Base-by-base conservation (phyloP, 2,888 invertebrate genomes). In the Actias luna region DNA sequence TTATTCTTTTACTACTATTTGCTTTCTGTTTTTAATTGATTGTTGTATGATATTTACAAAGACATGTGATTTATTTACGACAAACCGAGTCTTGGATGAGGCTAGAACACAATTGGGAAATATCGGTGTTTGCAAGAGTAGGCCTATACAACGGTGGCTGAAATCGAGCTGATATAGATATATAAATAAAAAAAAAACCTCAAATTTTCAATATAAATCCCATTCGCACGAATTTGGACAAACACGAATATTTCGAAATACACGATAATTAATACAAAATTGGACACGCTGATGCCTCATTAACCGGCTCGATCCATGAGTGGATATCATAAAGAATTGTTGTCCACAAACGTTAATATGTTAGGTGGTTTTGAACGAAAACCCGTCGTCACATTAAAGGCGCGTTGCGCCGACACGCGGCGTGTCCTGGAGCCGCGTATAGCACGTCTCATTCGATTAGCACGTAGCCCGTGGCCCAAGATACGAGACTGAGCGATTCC, bases 391-490 rank as follows among this genome's bases (percentile, higher is more conserved):
- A 62, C 66, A 71, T 69, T 69, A 74, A 50, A 50, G 46, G 25
- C 46, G 5, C 18, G n/a, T n/a, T 8, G n/a, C 18, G 42, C n/a
- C 42, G 42, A 33, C 33, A 33, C 75, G 78, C 73, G 64, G 77
- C 33, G 63, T 76, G 82, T 82, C 84, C 82, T 85, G 80, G 82
- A 84, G 83, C 81, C 83, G 78, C 73, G 80, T 81, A 85, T 81
- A 77, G 71, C 78, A 77, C 61, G 77, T 75, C 76, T 72, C 67
- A 70, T 78, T 76, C 83, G 86, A 85, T 85, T 76, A 79, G 79
- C 77, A 72, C 66, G 67, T 63, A 68, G 42, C 16, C 63, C 18
- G 64, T 70, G 75, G 78, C 63, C 29, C 63, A 71, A 70, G 69
- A 5, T 5, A 58, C 39, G 25, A 60, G 63, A 67, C 29, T 14